Evolutionary conservation across 2,113 vertebrate genomes (phyloP), one percentile per base, ranked within the genome.

Genomic region (Semicossyphus pulcher): DNA sequence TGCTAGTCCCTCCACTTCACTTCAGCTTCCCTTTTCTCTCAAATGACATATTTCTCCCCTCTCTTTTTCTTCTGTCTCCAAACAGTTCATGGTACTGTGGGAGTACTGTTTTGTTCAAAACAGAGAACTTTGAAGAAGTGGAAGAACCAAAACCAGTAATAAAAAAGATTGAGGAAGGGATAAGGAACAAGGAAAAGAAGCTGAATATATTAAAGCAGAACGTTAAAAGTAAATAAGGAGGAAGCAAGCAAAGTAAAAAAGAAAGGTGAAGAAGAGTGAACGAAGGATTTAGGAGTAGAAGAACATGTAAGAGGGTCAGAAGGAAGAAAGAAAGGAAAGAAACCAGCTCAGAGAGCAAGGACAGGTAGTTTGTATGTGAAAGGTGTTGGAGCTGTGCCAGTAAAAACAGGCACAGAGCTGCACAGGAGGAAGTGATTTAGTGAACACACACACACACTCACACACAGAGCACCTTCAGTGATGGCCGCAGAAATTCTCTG

Each of bases 401-500:
- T 72, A 68, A 72, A 84, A 74, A 36, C 65, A 80, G 52, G 47
- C 54, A 15, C 37, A 69, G 54, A 28, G 64, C 39, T 69, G 47
- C 58, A 58, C 53, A 67, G 56, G 71, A 39, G 56, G 60, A 69
- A 56, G 34, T 79, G 66, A 85, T 78, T 80, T 60, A 64, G 39
- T 18, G 14, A 58, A 61, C 47, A 42, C 37, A 72, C 42, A 36
- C 59, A 57, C 58, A 26, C 29, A 26, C 29, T 49, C 60, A 65
- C 34, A 49, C 34, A 56, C 28, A 18, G 41, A 5, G 2, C 37
- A 32, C 29, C 58, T 31, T 56, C 52, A 41, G 32, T 28, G 44
- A 81, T 56, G 58, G 34, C 48, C 14, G 7, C 34, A 60, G 49
- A n/a, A 70, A 58, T 62, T 44, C 70, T 80, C 58, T 36, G 47